Evolutionary conservation across 2,113 vertebrate species (phyloP), one percentile per base, ranked within the genome.

Genomic region (Oncorhynchus nerka): DNA sequence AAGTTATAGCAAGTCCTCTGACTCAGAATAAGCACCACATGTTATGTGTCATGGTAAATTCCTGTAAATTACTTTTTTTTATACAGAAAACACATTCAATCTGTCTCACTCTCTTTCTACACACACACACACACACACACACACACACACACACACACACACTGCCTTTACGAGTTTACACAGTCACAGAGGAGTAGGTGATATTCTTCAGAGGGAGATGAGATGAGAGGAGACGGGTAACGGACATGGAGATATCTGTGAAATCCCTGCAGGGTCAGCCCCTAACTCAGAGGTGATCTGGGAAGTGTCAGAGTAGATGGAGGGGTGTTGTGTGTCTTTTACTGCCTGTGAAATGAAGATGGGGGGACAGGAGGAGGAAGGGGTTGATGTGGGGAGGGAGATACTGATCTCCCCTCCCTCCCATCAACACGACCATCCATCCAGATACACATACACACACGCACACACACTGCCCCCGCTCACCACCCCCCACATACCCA

Each of bases 321-420:
- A 45, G 39, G 34, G 39, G 39, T 70, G 68, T 70, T 70, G 45
- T 75, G 73, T 80, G 69, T 80, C 61, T 75, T 83, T 93, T 91
- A 93, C 83, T 83, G 87, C 78, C 89, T 90, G 89, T 91, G 85
- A 92, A 93, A 92, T 92, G 70, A 83, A 89, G 86, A 83, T 77
- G 73, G 82, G 81, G 83, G 79, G 78, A 45, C 9, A 3, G 39
- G 39, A 11, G 39, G 9, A 45, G 39, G 9, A 45, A 45, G 9
- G 39, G 39, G 39, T 45, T 45, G 39, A 45, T 45, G 39, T 45
- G 39, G 79, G 85, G 82, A 77, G 80, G 78, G 84, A 64, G 81
- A 87, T 81, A 84, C 87, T 89, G 84, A 26, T 45, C 39, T 55
- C 72, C 32, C 12, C 28, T n/a, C 71, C n/a, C 57, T 5, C 28